phyloP scores from a whole-genome alignment of 2,797 vertebrate species.

The Huso huso region DNA sequence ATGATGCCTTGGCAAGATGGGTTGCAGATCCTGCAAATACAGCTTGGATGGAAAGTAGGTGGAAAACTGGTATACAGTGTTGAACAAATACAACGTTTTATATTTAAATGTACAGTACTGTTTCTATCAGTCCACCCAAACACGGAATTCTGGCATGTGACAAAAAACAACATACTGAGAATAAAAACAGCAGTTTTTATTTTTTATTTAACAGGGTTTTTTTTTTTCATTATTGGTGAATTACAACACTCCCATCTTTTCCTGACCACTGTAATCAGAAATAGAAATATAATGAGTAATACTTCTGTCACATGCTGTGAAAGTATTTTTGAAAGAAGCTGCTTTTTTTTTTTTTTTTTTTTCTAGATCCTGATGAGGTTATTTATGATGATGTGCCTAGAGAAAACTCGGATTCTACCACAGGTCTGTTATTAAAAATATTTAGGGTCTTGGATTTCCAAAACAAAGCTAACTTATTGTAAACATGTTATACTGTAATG shows the following conservation, averaged over 20 bases:
- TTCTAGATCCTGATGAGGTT: slow-evolving; percentile 85
- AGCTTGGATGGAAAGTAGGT: slow-evolving; percentile 95
- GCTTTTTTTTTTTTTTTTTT: slow-evolving; percentile 19
- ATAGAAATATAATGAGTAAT: too few relatives aligned
- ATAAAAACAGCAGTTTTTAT: too few relatives aligned
- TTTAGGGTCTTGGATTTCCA: background rate
- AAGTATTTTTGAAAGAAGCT: too few relatives aligned
- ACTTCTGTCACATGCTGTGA: too few relatives aligned
- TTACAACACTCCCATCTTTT: too few relatives aligned
- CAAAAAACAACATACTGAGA: too few relatives aligned
- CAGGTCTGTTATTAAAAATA: slow-evolving; percentile 61
- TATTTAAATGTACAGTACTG: too few relatives aligned
- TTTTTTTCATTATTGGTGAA: too few relatives aligned
- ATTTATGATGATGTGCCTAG: slow-evolving; percentile 93
- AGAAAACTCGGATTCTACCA: slow-evolving; percentile 92
- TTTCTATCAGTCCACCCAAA: background rate
- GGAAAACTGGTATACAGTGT: background rate
- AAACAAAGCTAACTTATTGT: background rate
- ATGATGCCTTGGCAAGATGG: slow-evolving; percentile 84
- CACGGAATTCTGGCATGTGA: background rate
- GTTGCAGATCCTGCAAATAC: slow-evolving; percentile 89
- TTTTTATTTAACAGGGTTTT: too few relatives aligned
- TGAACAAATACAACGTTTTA: too few relatives aligned
- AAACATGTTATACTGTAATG: too few relatives aligned
- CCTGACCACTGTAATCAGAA: too few relatives aligned